A percentile compares a stretch with the other conserved stretches of the same genome.
phyloP scores from a whole-genome alignment of 2,888 invertebrate genomes.

The Cenopis cana region DNA sequence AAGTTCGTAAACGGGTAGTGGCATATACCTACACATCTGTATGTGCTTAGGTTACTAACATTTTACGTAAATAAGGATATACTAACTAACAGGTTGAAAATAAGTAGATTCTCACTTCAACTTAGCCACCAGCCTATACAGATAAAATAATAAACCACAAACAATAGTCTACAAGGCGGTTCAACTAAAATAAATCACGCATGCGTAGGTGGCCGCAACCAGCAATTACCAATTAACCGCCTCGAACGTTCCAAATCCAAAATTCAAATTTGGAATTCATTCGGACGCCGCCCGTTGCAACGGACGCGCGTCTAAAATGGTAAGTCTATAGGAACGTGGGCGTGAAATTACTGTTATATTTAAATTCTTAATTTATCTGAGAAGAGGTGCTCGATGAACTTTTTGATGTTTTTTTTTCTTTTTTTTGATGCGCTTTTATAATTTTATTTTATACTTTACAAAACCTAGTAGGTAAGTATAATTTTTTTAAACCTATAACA shows the following conservation, averaged over 20 bases:
- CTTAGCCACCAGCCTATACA: conserved; percentile 51
- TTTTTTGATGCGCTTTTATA: background rate
- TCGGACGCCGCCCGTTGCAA: conserved; percentile 57
- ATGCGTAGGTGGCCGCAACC: conserved; percentile 74
- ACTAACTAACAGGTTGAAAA: too few relatives aligned
- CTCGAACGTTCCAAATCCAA: conserved; percentile 64
- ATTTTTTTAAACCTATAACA: too few relatives aligned
- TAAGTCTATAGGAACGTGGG: conserved; percentile 52
- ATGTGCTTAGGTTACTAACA: too few relatives aligned
- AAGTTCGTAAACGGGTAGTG: too few relatives aligned
- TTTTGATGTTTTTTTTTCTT: too few relatives aligned
- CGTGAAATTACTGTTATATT: conserved; percentile 26
- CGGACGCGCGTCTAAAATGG: conserved; percentile 62
- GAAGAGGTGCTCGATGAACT: background rate
- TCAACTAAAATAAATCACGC: conserved; percentile 72
- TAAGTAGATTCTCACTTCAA: conserved; percentile 47
- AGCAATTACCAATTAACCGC: conserved; percentile 80
- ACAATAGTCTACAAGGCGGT: conserved; percentile 73
- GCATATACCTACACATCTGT: too few relatives aligned
- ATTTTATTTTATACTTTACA: too few relatives aligned
- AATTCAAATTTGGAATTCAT: conserved; percentile 66
- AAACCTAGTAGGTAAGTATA: too few relatives aligned
- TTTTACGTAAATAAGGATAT: too few relatives aligned
- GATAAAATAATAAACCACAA: conserved; percentile 54
- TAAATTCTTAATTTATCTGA: background rate